phyloP scores from a whole-genome alignment of 2,888 invertebrate genomes.

The Pterostichus madidus region DNA sequence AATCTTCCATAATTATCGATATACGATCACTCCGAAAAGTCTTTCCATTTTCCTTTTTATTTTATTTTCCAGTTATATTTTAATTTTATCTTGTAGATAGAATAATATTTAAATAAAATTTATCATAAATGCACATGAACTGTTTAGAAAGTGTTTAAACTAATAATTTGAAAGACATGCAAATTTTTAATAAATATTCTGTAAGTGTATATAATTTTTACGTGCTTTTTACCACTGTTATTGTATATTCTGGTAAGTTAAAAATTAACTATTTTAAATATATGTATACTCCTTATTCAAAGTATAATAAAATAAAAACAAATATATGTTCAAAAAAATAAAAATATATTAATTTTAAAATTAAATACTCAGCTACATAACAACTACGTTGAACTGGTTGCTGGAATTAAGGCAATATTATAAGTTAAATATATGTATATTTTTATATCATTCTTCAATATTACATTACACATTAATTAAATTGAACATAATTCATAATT shows the following conservation, averaged over 20 bases:
- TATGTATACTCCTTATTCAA: background rate
- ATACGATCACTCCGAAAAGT: background rate
- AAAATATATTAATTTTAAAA: too few species aligned
- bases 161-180: constrained; percentile 49
- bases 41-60: constrained; percentile 11
- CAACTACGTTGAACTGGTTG: background rate
- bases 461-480: too few species aligned
- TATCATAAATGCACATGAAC: constrained; percentile 25
- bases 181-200: constrained; percentile 59
- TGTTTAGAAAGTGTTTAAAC: constrained; percentile 38
- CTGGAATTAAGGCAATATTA: background rate
- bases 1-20: constrained; percentile 24
- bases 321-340: too few species aligned
- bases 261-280: background rate
- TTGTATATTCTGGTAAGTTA: constrained; percentile 58
- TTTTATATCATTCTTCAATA: too few species aligned
- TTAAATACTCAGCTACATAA: background rate
- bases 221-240: constrained; percentile 53
- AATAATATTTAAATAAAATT: background rate
- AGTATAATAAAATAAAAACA: too few species aligned
- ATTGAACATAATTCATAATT: too few species aligned
- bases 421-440: too few species aligned
- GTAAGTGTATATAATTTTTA: constrained; percentile 63
- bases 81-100: background rate
- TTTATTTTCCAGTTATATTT: constrained; percentile 31